Conservation (phyloP, 1,140 invertebrate genomes). For the Drosophila parvula region DNA sequence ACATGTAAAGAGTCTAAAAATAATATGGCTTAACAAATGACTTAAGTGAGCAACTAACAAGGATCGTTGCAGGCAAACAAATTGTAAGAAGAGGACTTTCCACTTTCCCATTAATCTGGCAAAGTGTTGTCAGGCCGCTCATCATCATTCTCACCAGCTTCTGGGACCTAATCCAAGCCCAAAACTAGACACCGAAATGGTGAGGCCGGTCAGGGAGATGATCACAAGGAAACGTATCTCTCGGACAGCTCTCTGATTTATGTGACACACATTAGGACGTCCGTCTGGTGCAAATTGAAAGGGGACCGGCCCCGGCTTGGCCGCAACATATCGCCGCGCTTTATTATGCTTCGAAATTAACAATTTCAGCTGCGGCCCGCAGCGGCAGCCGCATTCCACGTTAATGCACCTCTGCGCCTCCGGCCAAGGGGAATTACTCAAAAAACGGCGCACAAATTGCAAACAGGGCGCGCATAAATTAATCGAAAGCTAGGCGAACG, state of each 20-base stretch:
- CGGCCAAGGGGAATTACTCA: conserved; percentile 68
- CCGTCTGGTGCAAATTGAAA: conserved; percentile 57
- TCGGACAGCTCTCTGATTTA: conserved; percentile 47
- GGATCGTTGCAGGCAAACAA: neutral
- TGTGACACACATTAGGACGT: conserved; percentile 63
- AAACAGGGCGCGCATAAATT: conserved; percentile 71
- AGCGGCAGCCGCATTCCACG: conserved; percentile 51
- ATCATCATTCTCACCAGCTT: conserved; percentile 41
- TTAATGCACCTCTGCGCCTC: conserved; percentile 67
- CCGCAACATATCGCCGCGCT: conserved; percentile 62
- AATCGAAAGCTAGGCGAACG: conserved; percentile 58
- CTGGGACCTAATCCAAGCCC: neutral
- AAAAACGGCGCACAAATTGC: conserved; percentile 63
- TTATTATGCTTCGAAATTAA: conserved; percentile 73
- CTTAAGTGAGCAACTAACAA: conserved; percentile 57
- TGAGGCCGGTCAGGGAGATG: neutral
- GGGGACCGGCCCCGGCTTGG: conserved; percentile 24
- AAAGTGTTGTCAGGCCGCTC: conserved; percentile 48
- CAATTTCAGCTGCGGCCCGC: conserved; percentile 47
- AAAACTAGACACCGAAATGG: neutral
- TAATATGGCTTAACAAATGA: conserved; percentile 39
- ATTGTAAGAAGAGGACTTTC: neutral
- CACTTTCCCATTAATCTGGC: conserved; percentile 23
- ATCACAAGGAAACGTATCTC: neutral
- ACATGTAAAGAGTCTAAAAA: too few species aligned